Evolutionary conservation across 2,797 vertebrate genomes (phyloP), one percentile per base, ranked within the genome.

Genomic region (Capromys pilorides): DNA sequence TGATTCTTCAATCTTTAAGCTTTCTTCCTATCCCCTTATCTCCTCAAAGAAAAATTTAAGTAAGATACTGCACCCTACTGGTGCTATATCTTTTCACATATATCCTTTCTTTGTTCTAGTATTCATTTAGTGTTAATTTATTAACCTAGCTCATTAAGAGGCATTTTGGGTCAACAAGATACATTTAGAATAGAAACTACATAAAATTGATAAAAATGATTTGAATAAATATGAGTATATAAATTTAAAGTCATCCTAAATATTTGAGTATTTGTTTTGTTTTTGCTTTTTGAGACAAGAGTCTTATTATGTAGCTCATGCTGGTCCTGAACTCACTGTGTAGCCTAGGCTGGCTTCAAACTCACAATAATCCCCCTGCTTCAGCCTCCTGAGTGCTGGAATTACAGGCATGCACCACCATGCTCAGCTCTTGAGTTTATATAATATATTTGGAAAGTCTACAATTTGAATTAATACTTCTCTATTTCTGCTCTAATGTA

Each of bases 1-100:
- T 45, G 14, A 92, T 86, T 75, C 86, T 93, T 90, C 18, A 61
- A 26, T 12, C 41, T n/a, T 1, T 71, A 51, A 7, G 3, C 77
- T 71, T 93, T 88, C 64, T 93, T n/a, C 79, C 90, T 93, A 54
- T 67, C 41, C 45, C 77, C 90, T 91, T 71, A 66, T 66, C 26
- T 73, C 77, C n/a, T 84, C 11, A 41, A 69, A 90, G 59, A 93
- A 69, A 61, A 57, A 81, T 66, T 79, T 90, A 45, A 81, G 6
- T 77, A 54, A 95, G 77, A 78, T 18, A 9, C 9, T 12, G 49
- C 16, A 62, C 64, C 31, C 41, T 5, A 5, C 28, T 62, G 24
- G 3, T 61, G 8, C 57, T 4, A 13, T 31, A n/a, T 59, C 33
- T 36, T 94, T 49, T 77, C 79, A 49, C 0, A 13, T 6, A 9